These are phyloP conservation scores for Zapus hudsonius DNA, from an alignment of 2,113 vertebrate species.

Conservation along the genomic window DNA sequence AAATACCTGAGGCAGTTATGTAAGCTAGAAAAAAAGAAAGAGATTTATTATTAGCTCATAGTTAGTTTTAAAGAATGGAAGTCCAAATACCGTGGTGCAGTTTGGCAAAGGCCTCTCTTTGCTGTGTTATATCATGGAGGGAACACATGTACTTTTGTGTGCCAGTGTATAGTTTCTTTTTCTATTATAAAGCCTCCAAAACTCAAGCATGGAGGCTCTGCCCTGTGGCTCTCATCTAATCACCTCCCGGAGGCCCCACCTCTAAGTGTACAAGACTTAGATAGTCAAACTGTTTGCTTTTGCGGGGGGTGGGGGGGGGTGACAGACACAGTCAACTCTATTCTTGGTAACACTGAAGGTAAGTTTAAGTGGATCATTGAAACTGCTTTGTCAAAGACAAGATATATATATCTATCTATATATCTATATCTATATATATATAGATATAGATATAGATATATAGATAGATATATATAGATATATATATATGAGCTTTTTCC, in stretches of 20 bases:
- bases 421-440: too few species aligned
- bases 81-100: neutral
- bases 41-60: neutral
- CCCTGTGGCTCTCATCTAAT: neutral
- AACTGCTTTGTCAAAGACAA: constrained; percentile 12
- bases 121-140: neutral
- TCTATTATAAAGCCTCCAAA: neutral
- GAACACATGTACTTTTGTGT: neutral
- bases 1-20: neutral
- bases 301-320: too few species aligned
- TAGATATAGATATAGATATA: too few species aligned
- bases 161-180: neutral
- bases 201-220: neutral
- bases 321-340: neutral
- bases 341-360: neutral
- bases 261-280: neutral
- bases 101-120: neutral
- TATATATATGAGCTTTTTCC: constrained; percentile 1
- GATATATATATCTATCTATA: too few species aligned
- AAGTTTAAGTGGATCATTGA: constrained; percentile 22
- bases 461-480: too few species aligned
- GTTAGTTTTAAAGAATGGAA: neutral
- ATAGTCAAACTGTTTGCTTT: neutral
- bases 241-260: neutral
- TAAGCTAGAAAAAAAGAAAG: neutral